Percentiles rank a stretch among this genome's conserved stretches.
Conservation (phyloP, 2,113 vertebrate genomes). For the Phylloscopus trochiloides region DNA sequence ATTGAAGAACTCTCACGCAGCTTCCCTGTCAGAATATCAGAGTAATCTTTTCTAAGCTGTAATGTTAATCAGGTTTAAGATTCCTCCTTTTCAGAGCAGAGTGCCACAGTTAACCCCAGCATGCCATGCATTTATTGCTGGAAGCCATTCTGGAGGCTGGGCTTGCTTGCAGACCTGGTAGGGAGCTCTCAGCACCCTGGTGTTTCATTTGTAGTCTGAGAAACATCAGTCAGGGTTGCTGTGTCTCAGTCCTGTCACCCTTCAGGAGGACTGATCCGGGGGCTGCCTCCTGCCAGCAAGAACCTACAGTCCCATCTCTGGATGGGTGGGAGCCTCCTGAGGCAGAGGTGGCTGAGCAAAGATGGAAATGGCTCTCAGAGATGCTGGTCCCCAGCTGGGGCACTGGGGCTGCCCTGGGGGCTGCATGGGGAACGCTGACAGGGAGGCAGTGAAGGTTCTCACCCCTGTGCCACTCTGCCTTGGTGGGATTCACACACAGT, state of each 20-base stretch:
- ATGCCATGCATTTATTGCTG: background rate
- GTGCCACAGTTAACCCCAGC: background rate
- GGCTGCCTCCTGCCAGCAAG: background rate
- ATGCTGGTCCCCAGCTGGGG: background rate
- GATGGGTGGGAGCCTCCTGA: background rate
- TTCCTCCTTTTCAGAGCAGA: background rate
- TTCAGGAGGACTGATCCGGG: background rate
- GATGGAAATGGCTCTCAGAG: background rate
- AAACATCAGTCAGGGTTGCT: background rate
- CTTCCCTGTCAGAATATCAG: background rate
- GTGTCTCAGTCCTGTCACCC: background rate
- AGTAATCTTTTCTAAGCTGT: background rate
- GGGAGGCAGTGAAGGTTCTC: background rate
- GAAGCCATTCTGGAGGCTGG: background rate
- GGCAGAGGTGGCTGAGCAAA: background rate
- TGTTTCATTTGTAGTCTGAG: background rate
- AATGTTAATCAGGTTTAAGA: background rate
- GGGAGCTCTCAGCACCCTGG: background rate
- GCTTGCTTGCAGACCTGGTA: background rate
- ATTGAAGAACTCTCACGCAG: background rate
- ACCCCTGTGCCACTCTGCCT: background rate
- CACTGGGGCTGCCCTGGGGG: background rate
- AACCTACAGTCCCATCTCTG: background rate
- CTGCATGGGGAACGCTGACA: rapidly evolving
- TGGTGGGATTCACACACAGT: background rate